phyloP scores from a whole-genome alignment of 1,140 invertebrate genomes.

The Stegodyphus mimosarum region DNA sequence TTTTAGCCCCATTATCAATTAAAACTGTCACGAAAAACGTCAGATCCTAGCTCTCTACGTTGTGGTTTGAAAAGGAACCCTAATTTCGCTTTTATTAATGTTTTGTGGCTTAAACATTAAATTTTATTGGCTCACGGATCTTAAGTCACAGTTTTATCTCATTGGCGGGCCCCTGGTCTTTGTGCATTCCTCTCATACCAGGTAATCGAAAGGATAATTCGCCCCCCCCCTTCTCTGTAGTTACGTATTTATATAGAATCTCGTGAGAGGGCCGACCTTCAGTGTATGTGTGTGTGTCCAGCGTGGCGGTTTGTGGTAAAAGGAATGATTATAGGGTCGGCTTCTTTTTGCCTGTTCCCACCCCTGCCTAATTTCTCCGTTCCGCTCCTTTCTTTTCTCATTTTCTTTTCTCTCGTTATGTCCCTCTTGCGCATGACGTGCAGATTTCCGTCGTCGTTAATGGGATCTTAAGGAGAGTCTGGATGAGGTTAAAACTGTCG shows the following conservation, averaged over 20 bases:
- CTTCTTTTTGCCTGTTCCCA: slow-evolving; percentile 3
- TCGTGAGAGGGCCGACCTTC: slow-evolving; percentile 19
- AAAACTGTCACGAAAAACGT: too few species aligned
- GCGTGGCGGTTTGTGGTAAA: background rate
- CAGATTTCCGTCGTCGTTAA: too few species aligned
- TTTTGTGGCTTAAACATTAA: too few species aligned
- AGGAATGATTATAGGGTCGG: slow-evolving; percentile 41
- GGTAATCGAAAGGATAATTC: background rate
- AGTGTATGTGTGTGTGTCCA: background rate
- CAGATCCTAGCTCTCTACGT: too few species aligned
- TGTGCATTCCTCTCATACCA: slow-evolving; percentile 1
- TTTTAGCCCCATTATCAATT: too few species aligned
- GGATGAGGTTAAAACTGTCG: too few species aligned
- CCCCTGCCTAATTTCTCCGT: background rate
- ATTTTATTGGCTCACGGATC: too few species aligned
- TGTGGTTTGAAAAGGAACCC: too few species aligned
- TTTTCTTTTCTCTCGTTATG: background rate
- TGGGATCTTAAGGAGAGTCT: too few species aligned
- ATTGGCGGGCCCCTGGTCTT: background rate
- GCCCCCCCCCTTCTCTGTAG: background rate
- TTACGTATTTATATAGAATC: background rate
- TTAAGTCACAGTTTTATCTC: background rate
- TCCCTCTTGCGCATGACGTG: background rate
- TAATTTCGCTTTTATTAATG: too few species aligned
- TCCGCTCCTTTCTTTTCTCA: slow-evolving; percentile 20